A percentile compares a stretch with the other conserved stretches of the same genome.
These are phyloP conservation scores for Drosophila yooni DNA, from an alignment of 2,888 invertebrate genomes.

Conservation along the genomic window DNA sequence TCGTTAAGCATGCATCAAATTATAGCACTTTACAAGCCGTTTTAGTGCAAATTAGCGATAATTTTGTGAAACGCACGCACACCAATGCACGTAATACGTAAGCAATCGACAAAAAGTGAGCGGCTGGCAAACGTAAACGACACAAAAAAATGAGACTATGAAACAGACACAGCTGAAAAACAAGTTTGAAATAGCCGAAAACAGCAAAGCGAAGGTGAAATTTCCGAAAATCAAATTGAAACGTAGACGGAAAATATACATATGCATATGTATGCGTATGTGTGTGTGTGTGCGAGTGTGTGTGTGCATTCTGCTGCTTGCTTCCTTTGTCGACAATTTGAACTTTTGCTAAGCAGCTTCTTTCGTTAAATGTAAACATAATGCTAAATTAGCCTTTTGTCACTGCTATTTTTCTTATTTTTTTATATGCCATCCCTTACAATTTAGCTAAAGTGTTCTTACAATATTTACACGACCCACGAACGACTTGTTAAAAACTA, in stretches of 20 bases:
- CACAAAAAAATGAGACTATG: constrained; percentile 65
- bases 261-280: constrained; percentile 56
- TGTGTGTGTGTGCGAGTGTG: constrained; percentile 26
- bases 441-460: constrained; percentile 43
- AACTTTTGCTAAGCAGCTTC: constrained; percentile 8
- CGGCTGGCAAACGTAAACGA: constrained; percentile 69
- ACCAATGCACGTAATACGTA: constrained; percentile 74
- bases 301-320: constrained; percentile 53
- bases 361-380: constrained; percentile 12
- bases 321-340: constrained; percentile 29
- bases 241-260: constrained; percentile 77
- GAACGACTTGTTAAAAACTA: constrained; percentile 66
- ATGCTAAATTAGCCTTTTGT: constrained; percentile 15
- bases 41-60: constrained; percentile 70
- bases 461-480: constrained; percentile 66
- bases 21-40: constrained; percentile 62
- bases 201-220: constrained; percentile 80
- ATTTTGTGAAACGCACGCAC: constrained; percentile 72
- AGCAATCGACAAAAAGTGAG: constrained; percentile 78
- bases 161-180: constrained; percentile 77
- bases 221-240: constrained; percentile 80
- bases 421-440: constrained; percentile 12
- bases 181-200: constrained; percentile 78
- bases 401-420: constrained; percentile 17
- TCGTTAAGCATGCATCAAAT: constrained; percentile 56